Conservation (phyloP, 2,113 vertebrate species). For the Xiphorhynchus elegans region DNA sequence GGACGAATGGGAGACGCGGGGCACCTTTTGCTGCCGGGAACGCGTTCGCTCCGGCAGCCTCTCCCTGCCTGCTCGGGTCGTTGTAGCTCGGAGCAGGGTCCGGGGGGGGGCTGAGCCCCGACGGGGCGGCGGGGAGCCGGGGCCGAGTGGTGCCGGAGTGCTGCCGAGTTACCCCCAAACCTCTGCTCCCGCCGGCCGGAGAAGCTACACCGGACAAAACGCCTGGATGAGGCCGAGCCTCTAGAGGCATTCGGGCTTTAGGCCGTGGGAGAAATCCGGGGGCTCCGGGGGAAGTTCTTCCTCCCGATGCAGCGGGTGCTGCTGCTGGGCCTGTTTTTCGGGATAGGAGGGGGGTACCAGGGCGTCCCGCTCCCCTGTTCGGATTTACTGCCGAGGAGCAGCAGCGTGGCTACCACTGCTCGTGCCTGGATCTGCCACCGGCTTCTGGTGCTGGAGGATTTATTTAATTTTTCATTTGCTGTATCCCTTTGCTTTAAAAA, state of each 20-base stretch:
- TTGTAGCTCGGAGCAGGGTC: background rate
- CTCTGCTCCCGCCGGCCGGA: background rate
- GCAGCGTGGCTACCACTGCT: background rate
- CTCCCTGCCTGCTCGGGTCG: background rate
- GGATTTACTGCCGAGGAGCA: background rate
- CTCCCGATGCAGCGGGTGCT: background rate
- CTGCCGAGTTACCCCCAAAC: background rate
- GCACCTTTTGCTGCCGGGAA: background rate
- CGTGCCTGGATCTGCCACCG: background rate
- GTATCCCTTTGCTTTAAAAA: background rate
- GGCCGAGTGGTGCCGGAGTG: background rate
- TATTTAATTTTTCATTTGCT: background rate
- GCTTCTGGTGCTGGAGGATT: background rate
- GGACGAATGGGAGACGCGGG: background rate
- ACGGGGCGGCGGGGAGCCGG: background rate
- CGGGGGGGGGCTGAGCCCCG: background rate
- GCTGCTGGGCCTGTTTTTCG: background rate
- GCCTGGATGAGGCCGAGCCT: background rate
- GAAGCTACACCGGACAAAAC: background rate
- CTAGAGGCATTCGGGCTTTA: background rate
- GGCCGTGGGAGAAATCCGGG: background rate
- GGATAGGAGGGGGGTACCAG: too few relatives aligned
- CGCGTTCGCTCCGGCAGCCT: background rate
- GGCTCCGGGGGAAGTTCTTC: background rate
- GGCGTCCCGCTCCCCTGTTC: background rate